Evolutionary conservation across 1,140 invertebrate genomes (phyloP), one percentile per base, ranked within the genome.

Genomic region (Andricus grossulariae): DNA sequence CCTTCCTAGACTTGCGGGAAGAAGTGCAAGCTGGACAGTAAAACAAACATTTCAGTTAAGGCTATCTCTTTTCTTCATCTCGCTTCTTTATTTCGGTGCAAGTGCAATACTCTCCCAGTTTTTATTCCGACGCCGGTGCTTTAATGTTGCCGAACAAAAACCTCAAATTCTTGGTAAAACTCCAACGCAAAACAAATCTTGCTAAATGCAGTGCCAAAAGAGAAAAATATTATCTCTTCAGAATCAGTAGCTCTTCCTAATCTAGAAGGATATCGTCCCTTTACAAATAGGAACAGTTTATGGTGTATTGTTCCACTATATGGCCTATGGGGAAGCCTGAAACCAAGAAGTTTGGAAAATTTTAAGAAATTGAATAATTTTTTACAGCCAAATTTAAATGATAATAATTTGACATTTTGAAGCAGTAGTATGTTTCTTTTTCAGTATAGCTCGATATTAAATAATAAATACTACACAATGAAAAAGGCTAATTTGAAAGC

Each of bases 11-110:
- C 18, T 60, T 32, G 15, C 15, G 39, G 19, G 25, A 32, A 66
- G 13, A 66, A 66, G 39, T 66, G 13, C 57, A 39, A 66, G 25
- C 60, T n/a, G 15, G 32, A 66, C 57, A 57, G 12, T 25, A 12
- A 25, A 25, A 60, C 19, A 66, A 66, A 66, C 3, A 66, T 66
- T 66, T 66, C 60, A 66, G 60, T 66, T 66, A 66, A 39, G 60
- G 32, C 60, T 66, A 66, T 66, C 60, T 13, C 32, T 66, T 66
- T 66, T 66, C 25, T 66, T 39, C 15, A 66, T 66, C 60, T 66
- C 32, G 5, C 60, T 66, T 39, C 60, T 66, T 66, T 66, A 66
- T 66, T 66, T 66, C 21, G 21, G 21, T 39, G 15, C 25, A 66
- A 66, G 60, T 66, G 60, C 60, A 66, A 39, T 66, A 66, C 45